Percentiles rank a stretch among this genome's conserved stretches.
Conservation (phyloP, 2,113 vertebrate genomes). For the Fulmarus glacialis region DNA sequence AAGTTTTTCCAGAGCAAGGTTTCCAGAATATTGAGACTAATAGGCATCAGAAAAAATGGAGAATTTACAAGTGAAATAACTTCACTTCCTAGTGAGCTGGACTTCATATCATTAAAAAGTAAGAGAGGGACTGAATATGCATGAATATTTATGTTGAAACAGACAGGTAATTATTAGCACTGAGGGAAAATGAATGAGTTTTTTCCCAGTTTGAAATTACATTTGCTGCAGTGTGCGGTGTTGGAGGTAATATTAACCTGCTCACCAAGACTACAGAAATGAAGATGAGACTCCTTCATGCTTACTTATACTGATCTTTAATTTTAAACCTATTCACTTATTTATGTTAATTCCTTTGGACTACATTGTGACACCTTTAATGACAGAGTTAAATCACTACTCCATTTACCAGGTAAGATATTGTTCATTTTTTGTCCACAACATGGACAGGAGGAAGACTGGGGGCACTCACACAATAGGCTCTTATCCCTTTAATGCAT, state of each 20-base stretch:
- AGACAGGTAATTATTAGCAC: not conserved
- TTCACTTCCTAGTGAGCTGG: not conserved
- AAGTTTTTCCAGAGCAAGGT: not conserved
- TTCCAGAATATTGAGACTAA: not conserved
- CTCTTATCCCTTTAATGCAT: not conserved
- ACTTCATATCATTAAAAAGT: not conserved
- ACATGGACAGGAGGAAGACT: not conserved
- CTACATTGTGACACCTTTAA: not conserved
- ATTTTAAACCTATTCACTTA: not conserved
- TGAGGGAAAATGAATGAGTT: not conserved
- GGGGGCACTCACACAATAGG: not conserved
- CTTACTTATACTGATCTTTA: not conserved
- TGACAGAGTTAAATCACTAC: not conserved
- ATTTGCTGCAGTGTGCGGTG: not conserved
- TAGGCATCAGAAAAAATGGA: not conserved
- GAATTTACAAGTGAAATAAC: not conserved
- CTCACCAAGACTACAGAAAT: not conserved
- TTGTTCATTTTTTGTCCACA: not conserved
- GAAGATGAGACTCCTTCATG: not conserved
- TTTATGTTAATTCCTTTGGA: not conserved
- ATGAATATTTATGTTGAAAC: not conserved
- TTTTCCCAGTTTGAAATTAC: not conserved
- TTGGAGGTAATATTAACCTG: not conserved
- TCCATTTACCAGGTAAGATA: not conserved
- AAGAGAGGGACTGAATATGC: not conserved